A percentile compares a stretch with the other conserved stretches of the same genome.
Evolutionary conservation across 53 echinoderm and acorn worm species (phyloP).

Genomic region (Echinometra lucunter): DNA sequence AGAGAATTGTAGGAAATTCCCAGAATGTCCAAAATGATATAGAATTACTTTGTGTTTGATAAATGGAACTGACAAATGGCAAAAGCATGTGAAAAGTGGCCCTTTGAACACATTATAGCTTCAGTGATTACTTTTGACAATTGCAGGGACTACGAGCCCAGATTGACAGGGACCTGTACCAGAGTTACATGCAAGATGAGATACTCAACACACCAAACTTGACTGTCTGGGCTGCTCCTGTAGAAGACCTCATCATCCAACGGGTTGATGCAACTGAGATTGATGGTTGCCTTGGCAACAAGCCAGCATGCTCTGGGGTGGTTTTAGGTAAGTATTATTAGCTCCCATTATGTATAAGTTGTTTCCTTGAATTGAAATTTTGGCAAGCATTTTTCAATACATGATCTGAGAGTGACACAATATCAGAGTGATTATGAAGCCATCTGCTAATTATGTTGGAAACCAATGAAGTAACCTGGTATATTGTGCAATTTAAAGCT

Average conservation of each 20-base stretch:
- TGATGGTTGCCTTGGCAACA: slow-evolving; percentile 57
- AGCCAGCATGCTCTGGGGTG: slow-evolving; percentile 81
- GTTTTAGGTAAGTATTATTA: slow-evolving; percentile 78
- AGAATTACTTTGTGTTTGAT: too few relatives aligned
- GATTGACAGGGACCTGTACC: slow-evolving; percentile 91
- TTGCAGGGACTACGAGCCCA: slow-evolving; percentile 94
- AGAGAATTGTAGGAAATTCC: too few relatives aligned
- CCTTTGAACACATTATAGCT: too few relatives aligned
- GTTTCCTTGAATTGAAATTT: background rate
- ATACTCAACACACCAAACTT: slow-evolving; percentile 91
- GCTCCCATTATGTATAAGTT: background rate
- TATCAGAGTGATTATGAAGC: background rate
- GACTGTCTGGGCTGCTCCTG: slow-evolving; percentile 86
- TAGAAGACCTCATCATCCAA: slow-evolving; percentile 88
- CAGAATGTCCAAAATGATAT: too few relatives aligned
- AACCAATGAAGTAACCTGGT: too few relatives aligned
- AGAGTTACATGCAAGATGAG: slow-evolving; percentile 93
- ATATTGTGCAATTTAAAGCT: too few relatives aligned
- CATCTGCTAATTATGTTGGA: background rate
- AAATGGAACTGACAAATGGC: too few relatives aligned
- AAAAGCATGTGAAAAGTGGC: too few relatives aligned
- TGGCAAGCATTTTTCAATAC: background rate
- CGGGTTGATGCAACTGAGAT: slow-evolving; percentile 58
- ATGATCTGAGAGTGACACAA: background rate
- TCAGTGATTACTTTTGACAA: background rate